Evolutionary conservation across 1,140 invertebrate genomes (phyloP).

Genomic region (Brachionus paranguensis): DNA sequence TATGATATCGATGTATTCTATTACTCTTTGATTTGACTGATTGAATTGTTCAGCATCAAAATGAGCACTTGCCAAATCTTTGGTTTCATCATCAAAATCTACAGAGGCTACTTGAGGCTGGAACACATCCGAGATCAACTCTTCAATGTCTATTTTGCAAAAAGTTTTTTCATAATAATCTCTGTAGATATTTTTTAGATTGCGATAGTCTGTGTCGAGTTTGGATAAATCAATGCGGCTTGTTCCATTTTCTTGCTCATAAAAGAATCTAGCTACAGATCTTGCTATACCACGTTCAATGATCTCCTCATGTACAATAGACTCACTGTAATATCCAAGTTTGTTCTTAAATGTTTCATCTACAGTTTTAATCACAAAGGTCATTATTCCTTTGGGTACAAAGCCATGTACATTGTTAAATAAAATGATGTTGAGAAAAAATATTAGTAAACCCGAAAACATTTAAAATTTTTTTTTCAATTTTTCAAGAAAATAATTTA

Average conservation of each 20-base stretch:
- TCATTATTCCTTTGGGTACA: background rate
- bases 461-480: too few relatives aligned
- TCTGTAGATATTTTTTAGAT: background rate
- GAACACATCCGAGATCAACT: background rate
- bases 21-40: background rate
- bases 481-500: too few relatives aligned
- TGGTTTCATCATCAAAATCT: constrained; percentile 17
- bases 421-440: background rate
- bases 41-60: constrained; percentile 34
- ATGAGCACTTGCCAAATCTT: constrained; percentile 4
- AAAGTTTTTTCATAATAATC: background rate
- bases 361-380: background rate
- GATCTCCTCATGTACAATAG: constrained; percentile 12
- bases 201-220: background rate
- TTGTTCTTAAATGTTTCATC: background rate
- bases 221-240: background rate
- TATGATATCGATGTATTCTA: background rate
- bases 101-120: background rate
- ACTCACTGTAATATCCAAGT: constrained; percentile 1
- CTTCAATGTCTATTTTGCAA: background rate
- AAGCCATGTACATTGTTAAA: background rate
- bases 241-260: background rate
- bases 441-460: too few relatives aligned
- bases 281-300: constrained; percentile 2
- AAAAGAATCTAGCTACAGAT: constrained; percentile 6